These are phyloP conservation scores for Pyrocoelia pectoralis DNA, from an alignment of 2,888 invertebrate species.

Conservation along the genomic window DNA sequence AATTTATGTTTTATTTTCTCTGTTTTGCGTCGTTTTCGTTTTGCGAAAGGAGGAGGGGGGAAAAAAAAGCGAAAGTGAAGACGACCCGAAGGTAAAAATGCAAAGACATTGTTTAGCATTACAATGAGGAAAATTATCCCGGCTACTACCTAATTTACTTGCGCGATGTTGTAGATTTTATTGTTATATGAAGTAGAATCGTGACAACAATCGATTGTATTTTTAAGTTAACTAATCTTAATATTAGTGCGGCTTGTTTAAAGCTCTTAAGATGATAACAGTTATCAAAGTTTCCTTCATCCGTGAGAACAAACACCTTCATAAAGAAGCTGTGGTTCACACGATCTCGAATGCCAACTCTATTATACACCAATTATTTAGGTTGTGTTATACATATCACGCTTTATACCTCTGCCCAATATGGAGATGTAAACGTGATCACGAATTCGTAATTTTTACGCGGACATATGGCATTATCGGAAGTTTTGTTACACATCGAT, in stretches of 20 bases:
- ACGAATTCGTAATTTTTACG: conserved; percentile 54
- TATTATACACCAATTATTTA: conserved; percentile 59
- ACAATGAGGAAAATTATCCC: background rate
- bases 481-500: conserved; percentile 25
- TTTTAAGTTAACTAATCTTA: conserved; percentile 29
- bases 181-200: conserved; percentile 20
- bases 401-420: conserved; percentile 54
- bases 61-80: background rate
- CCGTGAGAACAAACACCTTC: conserved; percentile 44
- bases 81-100: too few species aligned
- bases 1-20: background rate
- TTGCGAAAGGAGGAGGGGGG: too few species aligned
- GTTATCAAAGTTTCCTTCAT: conserved; percentile 42
- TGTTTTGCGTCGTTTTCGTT: background rate
- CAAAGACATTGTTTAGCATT: too few species aligned
- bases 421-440: conserved; percentile 55
- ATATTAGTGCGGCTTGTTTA: conserved; percentile 33
- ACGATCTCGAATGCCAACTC: conserved; percentile 56
- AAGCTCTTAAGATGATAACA: conserved; percentile 41
- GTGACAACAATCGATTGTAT: conserved; percentile 24
- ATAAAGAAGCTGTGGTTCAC: conserved; percentile 51
- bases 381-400: conserved; percentile 60
- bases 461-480: conserved; percentile 39
- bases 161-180: background rate
- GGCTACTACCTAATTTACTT: conserved; percentile 5